Base-by-base conservation (phyloP, 2,888 invertebrate genomes). In the Brachynemurus nebulosus region DNA sequence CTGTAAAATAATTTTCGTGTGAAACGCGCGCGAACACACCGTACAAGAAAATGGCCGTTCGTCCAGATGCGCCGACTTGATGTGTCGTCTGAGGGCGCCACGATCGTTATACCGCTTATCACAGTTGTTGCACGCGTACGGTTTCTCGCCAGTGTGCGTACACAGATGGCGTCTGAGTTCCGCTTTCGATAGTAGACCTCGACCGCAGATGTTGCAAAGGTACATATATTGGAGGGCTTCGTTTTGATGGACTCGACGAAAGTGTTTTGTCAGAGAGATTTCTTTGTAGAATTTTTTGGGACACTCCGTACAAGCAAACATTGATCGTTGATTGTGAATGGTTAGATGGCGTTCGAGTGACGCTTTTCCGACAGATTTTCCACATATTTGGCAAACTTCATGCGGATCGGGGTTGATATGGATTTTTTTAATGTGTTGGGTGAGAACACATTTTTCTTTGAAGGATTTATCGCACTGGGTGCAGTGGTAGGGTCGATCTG, bases 281-380 rank as follows among this genome's bases (percentile, higher is more conserved):
- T 30, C 30, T 7, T 30, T 30, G 11, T 6, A 30, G 30, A 30
- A 30, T 30, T 30, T 30, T 11, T 30, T 30, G 4, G 30, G 30
- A 30, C 30, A 30, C 14, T 30, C 30, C 2, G 2, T 5, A 6
- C 30, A 30, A 4, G 30, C n/a, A 30, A 12, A 30, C 30, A 30
- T 30, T 11, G 6, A 30, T 30, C 30, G 30, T 30, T 30, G n/a
- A n/a, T 30, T 14, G n/a, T 30, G 30, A 3, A 30, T 30, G 30
- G 30, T 30, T 11, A 30, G 14, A 30, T 30, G 30, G n/a, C 30
- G 30, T 30, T 30, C 30, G n/a, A 30, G 30, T 30, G 30, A 30
- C 5, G 30, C 30, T 11, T 30, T 30, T 3, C 30, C 30, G 3
- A 30, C 30, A 14, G 30, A 30, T 30, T 30, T 30, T 9, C 30